Conservation (phyloP, 2,888 invertebrate species). For the Torymus auratus region DNA sequence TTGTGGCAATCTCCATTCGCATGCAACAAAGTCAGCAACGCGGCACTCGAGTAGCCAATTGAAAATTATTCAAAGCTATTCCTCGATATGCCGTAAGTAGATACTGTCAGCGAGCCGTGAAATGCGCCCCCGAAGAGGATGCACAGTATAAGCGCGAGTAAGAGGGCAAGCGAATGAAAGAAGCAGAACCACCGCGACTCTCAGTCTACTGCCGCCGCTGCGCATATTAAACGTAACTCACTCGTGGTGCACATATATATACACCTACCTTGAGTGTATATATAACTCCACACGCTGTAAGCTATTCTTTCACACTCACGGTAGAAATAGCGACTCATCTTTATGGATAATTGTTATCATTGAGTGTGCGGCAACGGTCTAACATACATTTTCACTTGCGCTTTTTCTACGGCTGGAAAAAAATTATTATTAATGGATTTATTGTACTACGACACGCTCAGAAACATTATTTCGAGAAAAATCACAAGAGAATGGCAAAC, state of each 20-base stretch:
- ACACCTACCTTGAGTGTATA: conserved; percentile 23
- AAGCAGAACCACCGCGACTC: conserved; percentile 31
- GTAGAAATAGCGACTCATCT: conserved; percentile 52
- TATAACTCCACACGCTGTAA: conserved; percentile 20
- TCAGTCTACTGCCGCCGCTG: conserved; percentile 40
- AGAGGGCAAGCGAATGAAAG: conserved; percentile 12
- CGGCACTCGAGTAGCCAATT: conserved; percentile 70
- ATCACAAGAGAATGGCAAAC: too few species aligned
- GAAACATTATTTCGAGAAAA: too few species aligned
- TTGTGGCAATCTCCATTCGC: neutral
- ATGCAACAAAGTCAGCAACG: conserved; percentile 52
- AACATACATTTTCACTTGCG: neutral
- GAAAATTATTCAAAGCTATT: conserved; percentile 74
- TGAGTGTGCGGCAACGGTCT: neutral
- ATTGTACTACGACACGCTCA: too few species aligned
- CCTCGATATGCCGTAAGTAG: conserved; percentile 64
- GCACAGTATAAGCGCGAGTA: conserved; percentile 39
- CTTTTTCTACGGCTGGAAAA: neutral
- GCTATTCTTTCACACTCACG: conserved; percentile 49
- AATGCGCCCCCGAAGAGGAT: conserved; percentile 54
- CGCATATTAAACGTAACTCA: conserved; percentile 56
- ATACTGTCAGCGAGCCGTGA: conserved; percentile 67
- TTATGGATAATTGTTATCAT: conserved; percentile 51
- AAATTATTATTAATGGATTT: too few species aligned
- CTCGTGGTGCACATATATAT: conserved; percentile 24